A percentile compares a stretch with the other conserved stretches of the same genome.
phyloP scores from a whole-genome alignment of 1,140 invertebrate species.

The Leptinotarsa lineolata region DNA sequence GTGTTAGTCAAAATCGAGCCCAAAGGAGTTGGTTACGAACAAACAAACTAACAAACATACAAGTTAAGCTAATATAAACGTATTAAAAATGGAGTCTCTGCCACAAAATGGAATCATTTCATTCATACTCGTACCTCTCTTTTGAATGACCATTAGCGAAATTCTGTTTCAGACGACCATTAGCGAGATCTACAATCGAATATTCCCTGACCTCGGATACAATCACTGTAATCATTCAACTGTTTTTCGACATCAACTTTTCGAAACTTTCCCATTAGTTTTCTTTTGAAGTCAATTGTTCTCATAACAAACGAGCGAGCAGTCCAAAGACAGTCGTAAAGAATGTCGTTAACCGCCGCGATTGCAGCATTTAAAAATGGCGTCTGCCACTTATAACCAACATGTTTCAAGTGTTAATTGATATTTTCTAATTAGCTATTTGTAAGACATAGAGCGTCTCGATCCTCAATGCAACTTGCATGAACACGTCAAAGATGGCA shows the following conservation, averaged over 20 bases:
- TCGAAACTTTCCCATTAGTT: conserved; percentile 21
- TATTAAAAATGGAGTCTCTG: too few species aligned
- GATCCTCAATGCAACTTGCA: conserved; percentile 7
- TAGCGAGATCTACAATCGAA: neutral
- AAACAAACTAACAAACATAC: too few species aligned
- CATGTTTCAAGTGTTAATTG: conserved; percentile 33
- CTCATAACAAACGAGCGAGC: conserved; percentile 21
- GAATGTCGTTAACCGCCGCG: conserved; percentile 30
- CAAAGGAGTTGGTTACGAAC: too few species aligned
- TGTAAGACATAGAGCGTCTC: conserved; percentile 17
- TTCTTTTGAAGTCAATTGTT: conserved; percentile 23
- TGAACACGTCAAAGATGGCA: conserved; percentile 21
- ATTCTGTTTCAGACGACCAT: too few species aligned
- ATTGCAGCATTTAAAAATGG: conserved; percentile 30
- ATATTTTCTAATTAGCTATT: conserved; percentile 29
- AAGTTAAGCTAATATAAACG: too few species aligned
- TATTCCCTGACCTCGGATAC: neutral
- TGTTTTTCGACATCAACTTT: conserved; percentile 21
- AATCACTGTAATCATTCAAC: conserved; percentile 14
- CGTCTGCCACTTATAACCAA: conserved; percentile 26
- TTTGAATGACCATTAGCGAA: neutral
- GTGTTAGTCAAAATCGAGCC: too few species aligned
- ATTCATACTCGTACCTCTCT: too few species aligned
- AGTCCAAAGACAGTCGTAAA: conserved; percentile 22
- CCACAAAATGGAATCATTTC: too few species aligned